These are phyloP conservation scores for Teleopsis dalmanni DNA, from an alignment of 1,140 invertebrate genomes.

Conservation along the genomic window DNA sequence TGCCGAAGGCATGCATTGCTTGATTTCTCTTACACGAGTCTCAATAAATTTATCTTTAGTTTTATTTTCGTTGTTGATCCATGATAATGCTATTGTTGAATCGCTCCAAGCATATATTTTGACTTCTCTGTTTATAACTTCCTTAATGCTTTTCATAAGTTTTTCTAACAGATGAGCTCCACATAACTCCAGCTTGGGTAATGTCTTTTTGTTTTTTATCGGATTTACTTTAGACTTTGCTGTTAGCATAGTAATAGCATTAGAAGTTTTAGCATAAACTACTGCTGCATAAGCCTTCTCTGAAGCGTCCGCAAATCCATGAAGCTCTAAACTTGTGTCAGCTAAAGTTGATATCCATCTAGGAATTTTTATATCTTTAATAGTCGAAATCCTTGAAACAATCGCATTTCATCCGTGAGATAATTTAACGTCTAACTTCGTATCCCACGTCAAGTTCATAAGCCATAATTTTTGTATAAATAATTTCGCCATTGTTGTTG, in stretches of 20 bases:
- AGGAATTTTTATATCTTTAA: slow-evolving; percentile 12
- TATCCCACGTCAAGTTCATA: slow-evolving; percentile 27
- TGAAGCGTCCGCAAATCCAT: slow-evolving; percentile 30
- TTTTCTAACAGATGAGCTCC: slow-evolving; percentile 9
- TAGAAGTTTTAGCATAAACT: slow-evolving; percentile 17
- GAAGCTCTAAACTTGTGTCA: slow-evolving; percentile 12
- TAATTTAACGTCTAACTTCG: slow-evolving; percentile 18
- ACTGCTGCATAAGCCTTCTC: slow-evolving; percentile 23
- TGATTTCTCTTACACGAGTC: slow-evolving; percentile 3
- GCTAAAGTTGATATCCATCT: slow-evolving; percentile 13
- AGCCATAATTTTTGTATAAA: slow-evolving; percentile 35
- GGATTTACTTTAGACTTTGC: too few species aligned
- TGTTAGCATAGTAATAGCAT: too few species aligned
- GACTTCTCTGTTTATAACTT: too few species aligned
- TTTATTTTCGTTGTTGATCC: too few species aligned
- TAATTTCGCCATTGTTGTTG: slow-evolving; percentile 26
- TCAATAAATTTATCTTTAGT: background rate
- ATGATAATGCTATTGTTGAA: too few species aligned
- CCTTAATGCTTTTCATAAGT: background rate
- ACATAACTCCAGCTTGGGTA: slow-evolving; percentile 16
- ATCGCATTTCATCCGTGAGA: slow-evolving; percentile 20
- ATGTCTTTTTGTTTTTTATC: slow-evolving; percentile 6
- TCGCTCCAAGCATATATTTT: too few species aligned
- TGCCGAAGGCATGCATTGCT: background rate
- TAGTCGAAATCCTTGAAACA: background rate